Conservation (phyloP, 2,113 vertebrate species). For the Lucifuga dentata region DNA sequence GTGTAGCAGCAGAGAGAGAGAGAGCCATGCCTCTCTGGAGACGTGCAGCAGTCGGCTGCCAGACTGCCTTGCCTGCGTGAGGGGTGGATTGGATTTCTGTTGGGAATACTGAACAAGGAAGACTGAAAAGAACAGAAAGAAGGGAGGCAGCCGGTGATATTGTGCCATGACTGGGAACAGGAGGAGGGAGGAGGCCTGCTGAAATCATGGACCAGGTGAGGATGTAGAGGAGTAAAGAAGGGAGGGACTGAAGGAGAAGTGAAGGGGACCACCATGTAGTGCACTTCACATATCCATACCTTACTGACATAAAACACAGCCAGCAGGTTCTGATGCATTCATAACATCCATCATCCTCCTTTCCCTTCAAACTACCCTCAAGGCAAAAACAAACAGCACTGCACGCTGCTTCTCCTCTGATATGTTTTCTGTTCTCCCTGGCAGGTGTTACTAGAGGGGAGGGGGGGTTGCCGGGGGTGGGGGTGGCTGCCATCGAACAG, state of each 20-base stretch:
- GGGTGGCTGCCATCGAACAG: conserved; percentile 28
- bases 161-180: conserved; percentile 72
- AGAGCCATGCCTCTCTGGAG: conserved; percentile 66
- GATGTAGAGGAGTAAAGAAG: conserved; percentile 40
- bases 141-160: conserved; percentile 30
- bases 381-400: conserved; percentile 53
- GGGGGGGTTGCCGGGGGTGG: background rate
- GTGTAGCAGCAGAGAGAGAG: conserved; percentile 21
- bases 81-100: conserved; percentile 27
- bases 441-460: conserved; percentile 23
- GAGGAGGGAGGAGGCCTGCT: conserved; percentile 70
- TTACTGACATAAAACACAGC: conserved; percentile 36
- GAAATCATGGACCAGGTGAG: conserved; percentile 84
- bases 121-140: background rate
- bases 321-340: conserved; percentile 14
- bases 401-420: conserved; percentile 23
- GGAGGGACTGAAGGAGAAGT: conserved; percentile 45
- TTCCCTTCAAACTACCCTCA: conserved; percentile 2
- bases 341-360: conserved; percentile 46
- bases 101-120: conserved; percentile 57
- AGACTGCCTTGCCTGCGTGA: conserved; percentile 65
- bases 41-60: conserved; percentile 45
- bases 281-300: conserved; percentile 32
- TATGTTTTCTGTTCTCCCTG: conserved; percentile 8
- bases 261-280: conserved; percentile 43